A percentile compares a stretch with the other conserved stretches of the same genome.
phyloP scores from a whole-genome alignment of 2,113 vertebrate genomes.

The Crotalus viridis region DNA sequence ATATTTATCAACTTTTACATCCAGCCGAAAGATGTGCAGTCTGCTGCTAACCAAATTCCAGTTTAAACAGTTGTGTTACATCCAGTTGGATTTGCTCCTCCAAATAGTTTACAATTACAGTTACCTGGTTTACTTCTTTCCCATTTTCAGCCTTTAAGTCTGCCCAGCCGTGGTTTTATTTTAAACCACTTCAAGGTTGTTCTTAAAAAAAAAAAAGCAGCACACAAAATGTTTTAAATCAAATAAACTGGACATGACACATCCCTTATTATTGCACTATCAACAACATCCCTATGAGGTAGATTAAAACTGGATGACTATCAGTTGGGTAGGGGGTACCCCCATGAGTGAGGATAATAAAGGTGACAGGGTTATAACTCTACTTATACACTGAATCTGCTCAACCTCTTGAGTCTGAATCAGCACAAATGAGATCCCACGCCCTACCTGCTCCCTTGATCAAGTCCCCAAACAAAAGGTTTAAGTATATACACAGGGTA shows the following conservation, averaged over 20 bases:
- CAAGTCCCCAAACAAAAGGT: not conserved
- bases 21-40: slow-evolving; percentile 20
- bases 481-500: slow-evolving; percentile 13
- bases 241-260: rapidly evolving
- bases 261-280: not conserved
- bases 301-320: not conserved
- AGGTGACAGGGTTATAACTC: not conserved
- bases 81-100: not conserved
- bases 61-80: not conserved
- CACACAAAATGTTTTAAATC: not conserved
- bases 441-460: not conserved
- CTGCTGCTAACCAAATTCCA: not conserved
- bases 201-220: not conserved
- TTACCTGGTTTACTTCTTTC: not conserved
- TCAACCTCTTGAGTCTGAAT: not conserved
- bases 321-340: not conserved
- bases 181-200: not conserved
- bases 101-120: not conserved
- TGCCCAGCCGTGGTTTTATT: not conserved
- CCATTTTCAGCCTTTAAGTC: not conserved
- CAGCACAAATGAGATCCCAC: not conserved
- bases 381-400: not conserved
- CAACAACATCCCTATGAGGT: not conserved
- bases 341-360: not conserved
- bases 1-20: not conserved